These are phyloP conservation scores for Gymnoscopelus microlampas DNA, from an alignment of 2,797 vertebrate species.

Conservation along the genomic window DNA sequence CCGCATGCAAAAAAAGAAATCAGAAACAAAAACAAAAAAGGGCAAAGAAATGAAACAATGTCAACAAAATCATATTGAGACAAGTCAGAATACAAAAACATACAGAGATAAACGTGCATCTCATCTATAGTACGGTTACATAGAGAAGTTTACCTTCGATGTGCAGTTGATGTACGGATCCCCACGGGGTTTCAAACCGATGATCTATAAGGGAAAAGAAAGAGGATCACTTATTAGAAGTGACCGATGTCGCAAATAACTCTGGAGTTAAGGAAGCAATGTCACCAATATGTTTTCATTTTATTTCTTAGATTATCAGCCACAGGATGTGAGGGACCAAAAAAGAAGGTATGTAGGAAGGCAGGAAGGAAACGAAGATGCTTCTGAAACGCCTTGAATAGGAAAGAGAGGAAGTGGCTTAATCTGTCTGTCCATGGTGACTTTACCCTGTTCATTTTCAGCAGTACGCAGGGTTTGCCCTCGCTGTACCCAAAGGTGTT, in stretches of 20 bases:
- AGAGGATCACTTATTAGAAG: slow-evolving; percentile 2
- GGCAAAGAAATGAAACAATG: slow-evolving; percentile 57
- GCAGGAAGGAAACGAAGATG: neutral
- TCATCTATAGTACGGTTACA: slow-evolving; percentile 10
- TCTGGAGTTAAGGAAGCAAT: too few relatives aligned
- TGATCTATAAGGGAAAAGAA: slow-evolving; percentile 82
- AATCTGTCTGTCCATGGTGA: too few relatives aligned
- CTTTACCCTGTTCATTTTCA: slow-evolving; percentile 96
- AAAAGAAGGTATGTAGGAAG: neutral
- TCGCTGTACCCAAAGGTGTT: slow-evolving; percentile 86
- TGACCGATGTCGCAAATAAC: too few relatives aligned
- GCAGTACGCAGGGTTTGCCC: slow-evolving; percentile 89
- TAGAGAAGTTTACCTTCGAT: slow-evolving; percentile 84
- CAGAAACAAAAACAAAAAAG: slow-evolving; percentile 62
- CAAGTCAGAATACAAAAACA: slow-evolving; percentile 11
- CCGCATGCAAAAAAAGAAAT: slow-evolving; percentile 85
- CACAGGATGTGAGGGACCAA: too few relatives aligned
- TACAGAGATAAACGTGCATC: slow-evolving; percentile 40
- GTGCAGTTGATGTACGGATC: slow-evolving; percentile 87
- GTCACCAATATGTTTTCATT: too few relatives aligned
- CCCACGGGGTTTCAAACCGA: slow-evolving; percentile 90
- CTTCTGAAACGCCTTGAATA: too few relatives aligned
- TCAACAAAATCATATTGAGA: slow-evolving; percentile 63
- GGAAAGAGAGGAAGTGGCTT: too few relatives aligned
- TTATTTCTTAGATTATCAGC: too few relatives aligned